A percentile compares a stretch with the other conserved stretches of the same genome.
These are phyloP conservation scores for Oscheius sp. DNA, from an alignment of 2,888 invertebrate genomes.

Conservation along the genomic window DNA sequence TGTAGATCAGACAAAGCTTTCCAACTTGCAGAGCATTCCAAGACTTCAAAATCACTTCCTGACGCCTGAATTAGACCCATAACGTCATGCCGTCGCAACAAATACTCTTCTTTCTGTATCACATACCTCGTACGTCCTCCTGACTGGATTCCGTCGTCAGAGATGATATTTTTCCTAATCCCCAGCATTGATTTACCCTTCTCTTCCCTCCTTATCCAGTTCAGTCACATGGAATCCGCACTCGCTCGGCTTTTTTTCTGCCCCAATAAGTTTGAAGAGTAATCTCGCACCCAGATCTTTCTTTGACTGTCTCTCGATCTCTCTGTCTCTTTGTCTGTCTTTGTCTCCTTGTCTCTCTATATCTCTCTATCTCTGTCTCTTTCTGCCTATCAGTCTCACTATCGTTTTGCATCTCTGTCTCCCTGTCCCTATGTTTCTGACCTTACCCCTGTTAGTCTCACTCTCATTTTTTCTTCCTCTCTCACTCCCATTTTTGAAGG, in stretches of 20 bases:
- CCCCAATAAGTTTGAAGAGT: conserved; percentile 8
- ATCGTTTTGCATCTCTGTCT: conserved; percentile 9
- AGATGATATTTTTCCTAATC: not conserved
- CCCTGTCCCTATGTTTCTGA: conserved; percentile 11
- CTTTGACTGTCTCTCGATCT: conserved; percentile 32
- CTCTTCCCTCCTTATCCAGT: not conserved
- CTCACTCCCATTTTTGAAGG: not conserved
- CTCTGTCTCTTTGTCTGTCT: conserved; percentile 3
- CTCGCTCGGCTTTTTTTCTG: conserved; percentile 16
- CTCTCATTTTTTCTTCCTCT: conserved; percentile 1
- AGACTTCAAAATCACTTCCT: too few relatives aligned
- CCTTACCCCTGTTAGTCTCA: not conserved
- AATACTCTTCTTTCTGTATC: too few relatives aligned
- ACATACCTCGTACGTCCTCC: too few relatives aligned
- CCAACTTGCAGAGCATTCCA: too few relatives aligned
- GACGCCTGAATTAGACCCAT: too few relatives aligned
- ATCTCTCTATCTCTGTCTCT: conserved; percentile 12
- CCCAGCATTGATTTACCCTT: not conserved
- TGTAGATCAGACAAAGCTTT: too few relatives aligned
- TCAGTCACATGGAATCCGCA: not conserved
- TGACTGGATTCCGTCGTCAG: not conserved
- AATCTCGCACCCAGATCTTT: conserved; percentile 28
- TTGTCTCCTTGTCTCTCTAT: conserved; percentile 4
- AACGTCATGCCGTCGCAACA: too few relatives aligned
- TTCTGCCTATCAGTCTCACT: conserved; percentile 2